Evolutionary conservation across 2,888 invertebrate genomes (phyloP).

Genomic region (Exocentrus adspersus): DNA sequence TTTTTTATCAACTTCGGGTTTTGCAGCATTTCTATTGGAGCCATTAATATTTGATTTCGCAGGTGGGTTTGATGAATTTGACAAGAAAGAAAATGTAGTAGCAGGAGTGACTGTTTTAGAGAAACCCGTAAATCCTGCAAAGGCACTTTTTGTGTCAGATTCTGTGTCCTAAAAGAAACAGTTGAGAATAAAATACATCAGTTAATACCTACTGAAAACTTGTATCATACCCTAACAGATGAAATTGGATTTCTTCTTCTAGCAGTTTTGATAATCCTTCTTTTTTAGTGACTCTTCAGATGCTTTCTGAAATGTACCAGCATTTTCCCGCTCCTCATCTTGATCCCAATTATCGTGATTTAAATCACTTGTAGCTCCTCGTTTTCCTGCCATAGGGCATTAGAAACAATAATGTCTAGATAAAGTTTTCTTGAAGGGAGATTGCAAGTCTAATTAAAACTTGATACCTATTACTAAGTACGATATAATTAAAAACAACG

Average conservation of each 20-base stretch:
- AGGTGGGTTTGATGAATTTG: conserved; percentile 67
- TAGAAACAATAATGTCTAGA: too few species aligned
- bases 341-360: conserved; percentile 89
- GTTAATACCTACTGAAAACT: not conserved
- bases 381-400: conserved; percentile 75
- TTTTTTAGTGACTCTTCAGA: conserved; percentile 77
- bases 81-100: conserved; percentile 68
- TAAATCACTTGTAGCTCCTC: conserved; percentile 77
- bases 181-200: too few species aligned
- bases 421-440: too few species aligned
- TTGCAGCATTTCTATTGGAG: conserved; percentile 54
- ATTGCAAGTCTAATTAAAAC: too few species aligned
- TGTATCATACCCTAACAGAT: conserved; percentile 45
- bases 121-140: conserved; percentile 77
- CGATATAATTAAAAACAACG: too few species aligned
- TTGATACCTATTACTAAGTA: too few species aligned
- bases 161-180: conserved; percentile 44
- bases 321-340: conserved; percentile 80
- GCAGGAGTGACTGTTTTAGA: conserved; percentile 62
- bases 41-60: conserved; percentile 61
- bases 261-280: conserved; percentile 82
- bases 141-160: conserved; percentile 68
- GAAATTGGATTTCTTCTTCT: conserved; percentile 69
- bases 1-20: conserved; percentile 38
- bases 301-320: conserved; percentile 75